Conservation (phyloP, 2,113 vertebrate genomes). For the Gobius niger region DNA sequence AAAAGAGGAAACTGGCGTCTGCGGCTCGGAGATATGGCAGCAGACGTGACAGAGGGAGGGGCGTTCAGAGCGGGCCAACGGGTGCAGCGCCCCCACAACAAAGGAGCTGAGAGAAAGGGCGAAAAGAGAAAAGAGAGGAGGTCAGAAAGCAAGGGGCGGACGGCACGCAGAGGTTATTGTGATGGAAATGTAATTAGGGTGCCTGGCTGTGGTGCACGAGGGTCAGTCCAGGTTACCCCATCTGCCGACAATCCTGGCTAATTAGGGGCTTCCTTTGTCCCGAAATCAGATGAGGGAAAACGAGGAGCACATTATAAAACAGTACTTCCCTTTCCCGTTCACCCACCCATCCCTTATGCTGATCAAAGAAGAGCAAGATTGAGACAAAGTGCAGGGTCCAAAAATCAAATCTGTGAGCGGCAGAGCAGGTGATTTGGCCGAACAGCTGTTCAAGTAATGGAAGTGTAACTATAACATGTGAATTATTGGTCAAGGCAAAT, state of each 20-base stretch:
- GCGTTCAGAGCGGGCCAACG: conserved; percentile 61
- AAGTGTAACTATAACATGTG: conserved; percentile 25
- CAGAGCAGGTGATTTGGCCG: conserved; percentile 48
- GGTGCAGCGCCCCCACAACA: conserved; percentile 62
- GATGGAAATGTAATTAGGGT: conserved; percentile 82
- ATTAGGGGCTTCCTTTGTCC: conserved; percentile 80
- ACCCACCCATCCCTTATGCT: conserved; percentile 25
- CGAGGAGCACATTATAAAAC: conserved; percentile 64
- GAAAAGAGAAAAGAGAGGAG: conserved; percentile 64
- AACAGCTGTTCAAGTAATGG: conserved; percentile 42
- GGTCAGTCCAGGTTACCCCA: conserved; percentile 80
- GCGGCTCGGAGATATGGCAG: conserved; percentile 31
- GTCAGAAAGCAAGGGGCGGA: conserved; percentile 81
- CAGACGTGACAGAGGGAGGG: conserved; percentile 68
- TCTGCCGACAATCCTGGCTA: conserved; percentile 80
- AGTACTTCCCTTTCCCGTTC: conserved; percentile 35
- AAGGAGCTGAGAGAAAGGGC: conserved; percentile 60
- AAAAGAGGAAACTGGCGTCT: conserved; percentile 49
- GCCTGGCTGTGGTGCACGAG: conserved; percentile 61
- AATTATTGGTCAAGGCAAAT: conserved; percentile 1
- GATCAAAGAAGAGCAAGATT: conserved; percentile 70
- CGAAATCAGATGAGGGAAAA: conserved; percentile 67
- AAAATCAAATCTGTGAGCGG: conserved; percentile 47
- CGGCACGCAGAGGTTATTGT: conserved; percentile 80
- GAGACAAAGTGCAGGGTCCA: conserved; percentile 51